Base-by-base conservation (phyloP, 2,113 vertebrate genomes). In the Onychostruthus taczanowskii region DNA sequence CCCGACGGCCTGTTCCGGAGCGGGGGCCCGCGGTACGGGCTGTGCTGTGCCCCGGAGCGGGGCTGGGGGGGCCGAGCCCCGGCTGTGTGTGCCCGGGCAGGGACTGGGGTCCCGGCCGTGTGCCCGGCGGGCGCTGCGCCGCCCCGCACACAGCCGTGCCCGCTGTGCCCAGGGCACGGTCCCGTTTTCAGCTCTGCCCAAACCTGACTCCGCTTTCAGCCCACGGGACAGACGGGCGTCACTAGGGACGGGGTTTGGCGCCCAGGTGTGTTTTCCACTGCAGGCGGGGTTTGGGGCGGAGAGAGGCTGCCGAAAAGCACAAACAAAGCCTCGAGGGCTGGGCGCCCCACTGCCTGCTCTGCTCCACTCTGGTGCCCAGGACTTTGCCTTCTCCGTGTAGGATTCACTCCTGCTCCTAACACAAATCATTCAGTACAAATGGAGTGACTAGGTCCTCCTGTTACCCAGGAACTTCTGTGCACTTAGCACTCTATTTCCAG, bases 161-260 rank as follows among this genome's bases (percentile, higher is more conserved):
- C 37, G 28, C 62, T 46, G 13, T 53, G 55, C 17, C n/a, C 55
- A 0, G 11, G 47, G 47, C 47, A 9, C 47, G 11, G 16, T 7
- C 19, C 30, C 20, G 0, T n/a, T 26, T 11, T 53, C 74, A 2
- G 6, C 15, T 24, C 20, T 35, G 35, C 30, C 79, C 56, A 6
- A 26, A 4, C 1, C n/a, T 10, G 21, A 13, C 3, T 31, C 28
- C 20, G 0, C 43, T 47, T 64, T 12, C 88, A 73, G 39, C 44
- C 33, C 39, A 3, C 68, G 10, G 35, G 18, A 22, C 39, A 4
- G 12, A 27, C 53, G 8, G 7, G 24, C 8, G 11, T 15, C 59
- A 11, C 22, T 24, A 2, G 6, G 19, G 13, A 1, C 13, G 28
- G 14, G 2, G 13, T 28, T 39, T 1, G 39, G 20, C 10, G 7